Conservation (phyloP, 2,888 invertebrate species). For the Apamea monoglypha region DNA sequence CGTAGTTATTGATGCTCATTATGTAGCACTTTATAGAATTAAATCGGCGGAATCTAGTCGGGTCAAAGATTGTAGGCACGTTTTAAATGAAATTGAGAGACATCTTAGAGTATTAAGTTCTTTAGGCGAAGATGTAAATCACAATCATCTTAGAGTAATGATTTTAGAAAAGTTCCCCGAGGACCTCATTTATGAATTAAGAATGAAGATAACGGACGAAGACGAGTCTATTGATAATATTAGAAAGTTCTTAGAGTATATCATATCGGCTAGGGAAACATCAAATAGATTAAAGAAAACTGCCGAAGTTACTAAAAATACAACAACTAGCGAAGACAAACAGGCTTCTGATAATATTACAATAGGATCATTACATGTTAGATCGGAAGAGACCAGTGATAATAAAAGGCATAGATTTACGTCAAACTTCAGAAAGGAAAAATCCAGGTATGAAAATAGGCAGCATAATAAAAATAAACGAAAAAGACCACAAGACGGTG, state of each 20-base stretch:
- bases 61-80: background rate
- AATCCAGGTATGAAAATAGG: background rate
- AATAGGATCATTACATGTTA: slow-evolving; percentile 10
- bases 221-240: too few species aligned
- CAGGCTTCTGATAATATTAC: background rate
- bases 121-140: background rate
- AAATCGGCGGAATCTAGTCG: background rate
- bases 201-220: too few species aligned
- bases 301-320: background rate
- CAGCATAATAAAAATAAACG: background rate
- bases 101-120: too few species aligned
- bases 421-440: background rate
- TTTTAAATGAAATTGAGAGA: background rate
- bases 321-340: background rate
- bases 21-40: slow-evolving; percentile 7
- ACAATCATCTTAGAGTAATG: background rate
- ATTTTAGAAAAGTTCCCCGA: background rate
- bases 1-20: slow-evolving; percentile 6
- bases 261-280: background rate
- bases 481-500: slow-evolving; percentile 4
- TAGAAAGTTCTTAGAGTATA: too few species aligned
- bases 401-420: background rate
- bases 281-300: slow-evolving; percentile 5
- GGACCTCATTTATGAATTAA: background rate
- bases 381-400: slow-evolving; percentile 1